Evolutionary conservation across 92 coral and sea anemone species (phyloP).

Genomic region (Siderastrea siderea): DNA sequence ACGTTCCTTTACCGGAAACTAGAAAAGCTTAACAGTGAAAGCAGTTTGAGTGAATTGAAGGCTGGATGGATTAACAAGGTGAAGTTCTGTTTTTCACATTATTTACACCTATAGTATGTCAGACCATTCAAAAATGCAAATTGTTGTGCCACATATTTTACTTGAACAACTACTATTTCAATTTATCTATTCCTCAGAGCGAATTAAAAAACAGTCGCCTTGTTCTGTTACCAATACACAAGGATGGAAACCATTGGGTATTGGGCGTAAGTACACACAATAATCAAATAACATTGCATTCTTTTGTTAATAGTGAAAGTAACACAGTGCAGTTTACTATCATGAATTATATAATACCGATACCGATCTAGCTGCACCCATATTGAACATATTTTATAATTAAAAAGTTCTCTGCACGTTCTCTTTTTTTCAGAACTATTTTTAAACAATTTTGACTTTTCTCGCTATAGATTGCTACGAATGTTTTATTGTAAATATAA

Average conservation of each 20-base stretch:
- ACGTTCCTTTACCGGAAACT: not conserved
- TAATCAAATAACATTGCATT: not conserved
- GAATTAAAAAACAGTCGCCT: not conserved
- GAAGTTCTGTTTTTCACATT: not conserved
- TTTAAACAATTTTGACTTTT: no score
- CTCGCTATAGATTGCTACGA: no score
- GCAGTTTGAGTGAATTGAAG: not conserved
- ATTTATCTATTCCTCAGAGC: not conserved
- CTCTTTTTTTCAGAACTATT: no score
- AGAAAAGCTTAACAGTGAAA: not conserved
- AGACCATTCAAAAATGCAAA: not conserved
- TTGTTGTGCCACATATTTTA: not conserved
- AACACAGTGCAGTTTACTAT: not conserved
- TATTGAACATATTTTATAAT: no score
- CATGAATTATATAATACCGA: no score
- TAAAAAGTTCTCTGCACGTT: no score
- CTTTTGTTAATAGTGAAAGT: not conserved
- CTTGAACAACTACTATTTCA: not conserved
- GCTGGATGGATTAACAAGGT: slow-evolving; percentile 7
- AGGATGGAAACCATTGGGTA: slow-evolving; percentile 25
- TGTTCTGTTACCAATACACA: not conserved
- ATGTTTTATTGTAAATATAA: no score
- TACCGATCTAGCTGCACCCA: no score
- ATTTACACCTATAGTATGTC: not conserved
- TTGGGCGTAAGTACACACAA: slow-evolving; percentile 7